A percentile compares a stretch with the other conserved stretches of the same genome.
Evolutionary conservation across 2,113 vertebrate genomes (phyloP).

Genomic region (Dromaius novaehollandiae): DNA sequence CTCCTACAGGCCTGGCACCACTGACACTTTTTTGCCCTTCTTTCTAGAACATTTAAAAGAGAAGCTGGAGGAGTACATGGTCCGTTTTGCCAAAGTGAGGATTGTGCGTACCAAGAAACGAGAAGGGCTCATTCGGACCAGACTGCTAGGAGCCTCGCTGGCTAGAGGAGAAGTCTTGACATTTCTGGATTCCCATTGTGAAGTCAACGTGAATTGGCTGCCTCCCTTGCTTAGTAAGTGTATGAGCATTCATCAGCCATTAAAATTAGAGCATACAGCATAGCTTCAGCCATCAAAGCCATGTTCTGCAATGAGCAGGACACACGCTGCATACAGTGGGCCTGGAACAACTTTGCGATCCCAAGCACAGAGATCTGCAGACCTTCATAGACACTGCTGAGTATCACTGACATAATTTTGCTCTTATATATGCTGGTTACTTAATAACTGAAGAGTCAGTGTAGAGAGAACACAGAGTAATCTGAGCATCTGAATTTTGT

Average conservation of each 20-base stretch:
- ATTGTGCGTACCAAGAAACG: slow-evolving; percentile 89
- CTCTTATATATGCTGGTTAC: background rate
- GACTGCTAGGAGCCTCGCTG: slow-evolving; percentile 86
- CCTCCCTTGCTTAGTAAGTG: slow-evolving; percentile 89
- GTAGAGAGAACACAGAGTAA: background rate
- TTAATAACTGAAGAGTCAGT: background rate
- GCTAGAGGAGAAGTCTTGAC: slow-evolving; percentile 89
- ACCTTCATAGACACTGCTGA: background rate
- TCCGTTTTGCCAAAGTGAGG: slow-evolving; percentile 87
- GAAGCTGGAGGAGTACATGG: slow-evolving; percentile 87
- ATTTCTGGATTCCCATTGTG: slow-evolving; percentile 91
- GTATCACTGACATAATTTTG: background rate
- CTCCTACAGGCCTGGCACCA: background rate
- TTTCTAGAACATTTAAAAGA: slow-evolving; percentile 85
- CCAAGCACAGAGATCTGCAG: background rate
- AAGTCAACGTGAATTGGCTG: slow-evolving; percentile 92
- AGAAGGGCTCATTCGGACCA: slow-evolving; percentile 89
- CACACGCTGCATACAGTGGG: background rate
- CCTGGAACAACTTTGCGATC: background rate
- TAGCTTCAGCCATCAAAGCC: background rate
- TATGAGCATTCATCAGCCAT: background rate
- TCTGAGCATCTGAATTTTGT: background rate
- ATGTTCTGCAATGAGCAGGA: background rate
- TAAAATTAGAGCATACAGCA: background rate
- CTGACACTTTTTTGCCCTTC: slow-evolving; percentile 13